These are phyloP conservation scores for Cryptoleucopteryx plumbea DNA, from an alignment of 2,113 vertebrate genomes.

Conservation along the genomic window DNA sequence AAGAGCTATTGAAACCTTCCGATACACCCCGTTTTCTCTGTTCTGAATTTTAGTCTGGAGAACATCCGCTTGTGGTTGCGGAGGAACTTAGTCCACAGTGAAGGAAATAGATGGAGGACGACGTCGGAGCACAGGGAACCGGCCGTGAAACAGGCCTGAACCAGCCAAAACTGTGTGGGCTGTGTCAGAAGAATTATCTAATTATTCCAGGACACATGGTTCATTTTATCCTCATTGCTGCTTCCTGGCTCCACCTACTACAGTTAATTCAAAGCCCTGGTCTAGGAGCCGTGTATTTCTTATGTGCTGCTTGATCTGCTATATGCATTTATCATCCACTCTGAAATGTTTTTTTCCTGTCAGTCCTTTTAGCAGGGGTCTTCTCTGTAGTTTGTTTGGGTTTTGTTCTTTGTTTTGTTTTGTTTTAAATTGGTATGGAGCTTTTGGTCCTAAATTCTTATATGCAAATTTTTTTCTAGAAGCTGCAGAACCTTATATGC, in stretches of 20 bases:
- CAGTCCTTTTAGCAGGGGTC: neutral
- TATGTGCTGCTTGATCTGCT: neutral
- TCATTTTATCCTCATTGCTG: neutral
- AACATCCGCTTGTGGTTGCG: conserved; percentile 28
- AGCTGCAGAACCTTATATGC: neutral
- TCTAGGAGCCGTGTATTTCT: neutral
- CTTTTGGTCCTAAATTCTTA: neutral
- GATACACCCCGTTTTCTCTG: neutral
- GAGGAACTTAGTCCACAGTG: neutral
- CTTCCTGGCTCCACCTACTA: conserved; percentile 7
- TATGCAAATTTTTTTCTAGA: neutral
- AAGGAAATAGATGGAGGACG: neutral
- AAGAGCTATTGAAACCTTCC: neutral
- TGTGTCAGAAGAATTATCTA: conserved; percentile 11
- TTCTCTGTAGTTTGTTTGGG: neutral
- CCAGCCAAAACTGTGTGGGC: conserved; percentile 9
- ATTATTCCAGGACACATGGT: conserved; percentile 18
- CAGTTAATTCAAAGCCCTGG: neutral
- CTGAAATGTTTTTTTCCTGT: neutral
- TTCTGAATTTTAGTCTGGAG: neutral
- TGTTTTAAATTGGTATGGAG: neutral
- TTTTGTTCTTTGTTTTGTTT: neutral
- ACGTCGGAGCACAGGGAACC: neutral
- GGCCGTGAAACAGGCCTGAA: neutral
- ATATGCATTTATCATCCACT: neutral